phyloP scores from a whole-genome alignment of 2,113 vertebrate genomes.

The Anas platyrhynchos region DNA sequence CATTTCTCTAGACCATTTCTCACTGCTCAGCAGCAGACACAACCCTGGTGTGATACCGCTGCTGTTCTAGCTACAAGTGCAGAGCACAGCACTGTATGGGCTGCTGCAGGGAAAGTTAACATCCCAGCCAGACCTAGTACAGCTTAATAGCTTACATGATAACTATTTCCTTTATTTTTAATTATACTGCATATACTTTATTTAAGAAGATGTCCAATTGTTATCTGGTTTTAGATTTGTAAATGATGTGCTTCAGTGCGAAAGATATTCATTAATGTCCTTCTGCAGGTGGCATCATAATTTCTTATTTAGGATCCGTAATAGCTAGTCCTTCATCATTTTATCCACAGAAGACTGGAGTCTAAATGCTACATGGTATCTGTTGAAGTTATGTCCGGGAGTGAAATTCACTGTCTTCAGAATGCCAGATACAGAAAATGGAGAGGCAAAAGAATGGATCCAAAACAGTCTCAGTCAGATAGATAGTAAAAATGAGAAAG shows the following conservation, averaged over 20 bases:
- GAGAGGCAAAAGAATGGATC: fast-evolving
- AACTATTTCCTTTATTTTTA: not conserved
- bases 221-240: not conserved
- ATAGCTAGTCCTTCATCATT: not conserved
- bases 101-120: too few species aligned
- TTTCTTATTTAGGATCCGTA: not conserved
- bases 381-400: not conserved
- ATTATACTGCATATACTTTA: not conserved
- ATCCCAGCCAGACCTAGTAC: too few species aligned
- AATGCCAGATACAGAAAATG: fast-evolving
- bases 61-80: too few species aligned
- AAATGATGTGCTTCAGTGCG: not conserved
- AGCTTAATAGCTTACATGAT: not conserved
- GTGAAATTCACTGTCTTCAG: not conserved
- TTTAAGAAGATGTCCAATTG: not conserved
- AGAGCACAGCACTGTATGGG: too few species aligned
- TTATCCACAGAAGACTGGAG: not conserved
- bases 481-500: not conserved
- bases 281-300: not conserved
- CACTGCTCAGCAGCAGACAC: too few species aligned
- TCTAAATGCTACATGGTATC: not conserved
- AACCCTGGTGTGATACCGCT: too few species aligned
- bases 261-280: not conserved
- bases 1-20: too few species aligned
- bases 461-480: not conserved